Conservation (phyloP, 2,113 vertebrate genomes). For the Prionailurus viverrinus region DNA sequence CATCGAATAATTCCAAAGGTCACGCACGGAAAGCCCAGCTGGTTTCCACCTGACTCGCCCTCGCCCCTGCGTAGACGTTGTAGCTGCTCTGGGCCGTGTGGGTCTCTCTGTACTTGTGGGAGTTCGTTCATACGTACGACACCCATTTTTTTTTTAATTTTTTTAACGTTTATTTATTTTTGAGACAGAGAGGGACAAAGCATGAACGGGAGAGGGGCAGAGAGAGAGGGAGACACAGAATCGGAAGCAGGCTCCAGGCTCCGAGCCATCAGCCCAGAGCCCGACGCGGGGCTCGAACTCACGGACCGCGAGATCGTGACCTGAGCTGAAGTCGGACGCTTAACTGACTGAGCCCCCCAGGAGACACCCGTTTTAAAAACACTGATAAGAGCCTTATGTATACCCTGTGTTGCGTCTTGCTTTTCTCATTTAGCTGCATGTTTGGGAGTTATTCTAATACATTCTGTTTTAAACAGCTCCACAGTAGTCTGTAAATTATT, state of each 20-base stretch:
- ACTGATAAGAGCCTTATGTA: fast-evolving
- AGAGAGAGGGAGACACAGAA: no score
- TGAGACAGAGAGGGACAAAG: no score
- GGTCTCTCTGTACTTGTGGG: fast-evolving
- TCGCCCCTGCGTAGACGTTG: not conserved
- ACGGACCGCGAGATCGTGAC: no score
- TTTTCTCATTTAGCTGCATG: not conserved
- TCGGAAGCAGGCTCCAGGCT: no score
- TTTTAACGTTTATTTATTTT: no score
- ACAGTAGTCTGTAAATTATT: not conserved
- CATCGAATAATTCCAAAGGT: not conserved
- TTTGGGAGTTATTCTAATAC: not conserved
- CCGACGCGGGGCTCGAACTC: no score
- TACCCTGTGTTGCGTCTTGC: not conserved
- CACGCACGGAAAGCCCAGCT: fast-evolving
- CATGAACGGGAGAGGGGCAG: no score
- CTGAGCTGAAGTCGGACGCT: no score
- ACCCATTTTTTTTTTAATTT: no score
- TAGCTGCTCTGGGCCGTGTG: fast-evolving
- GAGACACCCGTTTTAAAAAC: not conserved
- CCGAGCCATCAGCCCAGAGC: no score
- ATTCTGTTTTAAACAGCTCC: not conserved
- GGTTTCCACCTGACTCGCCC: fast-evolving
- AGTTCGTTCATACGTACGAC: fast-evolving
- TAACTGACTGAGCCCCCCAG: no score